Evolutionary conservation across 1,140 invertebrate genomes (phyloP), one percentile per base, ranked within the genome.

Genomic region (Macrobrachium nipponense): DNA sequence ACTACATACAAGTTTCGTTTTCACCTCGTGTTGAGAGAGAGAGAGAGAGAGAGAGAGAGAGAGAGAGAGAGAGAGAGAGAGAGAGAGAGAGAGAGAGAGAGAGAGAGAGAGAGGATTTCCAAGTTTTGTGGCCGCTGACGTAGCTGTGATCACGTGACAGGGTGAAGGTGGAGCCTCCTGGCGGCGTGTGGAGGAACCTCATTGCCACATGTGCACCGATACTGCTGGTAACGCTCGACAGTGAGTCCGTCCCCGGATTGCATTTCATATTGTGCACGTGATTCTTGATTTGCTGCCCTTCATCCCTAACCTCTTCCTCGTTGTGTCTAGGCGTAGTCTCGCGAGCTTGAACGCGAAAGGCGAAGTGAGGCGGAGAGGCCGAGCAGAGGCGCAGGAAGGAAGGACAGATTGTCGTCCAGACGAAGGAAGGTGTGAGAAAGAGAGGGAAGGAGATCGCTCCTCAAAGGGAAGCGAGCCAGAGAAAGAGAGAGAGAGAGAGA

Each of bases 161-260:
- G 68, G 76, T 68, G 20, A 17, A 36, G 77, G 77, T 80, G 68
- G 83, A 70, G 83, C 20, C 83, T 20, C 64, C 83, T 80, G 7
- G 77, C 77, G 83, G 83, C 43, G 20, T n/a, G 77, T 66, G 23
- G 27, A 15, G 83, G 51, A 64, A 60, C 17, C 18, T 11, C 5
- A 15, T 61, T 86, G 83, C 83, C 83, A 86, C 83, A 86, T 86
- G 83, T 86, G 83, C 83, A 86, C 66, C 27, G 27, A 20, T 5
- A n/a, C 66, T 11, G 44, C 58, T 61, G 17, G n/a, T 62, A 51
- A n/a, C 64, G n/a, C 59, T 18, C 77, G 6, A 15, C 66, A 5
- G 20, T 51, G 27, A 58, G 27, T 20, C 43, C 66, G 66, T 27
- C n/a, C 44, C 5, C 77, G 68, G 44, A 10, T 51, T 51, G 51